Base-by-base conservation (phyloP, 2,797 vertebrate genomes). In the Naso thynnoides region DNA sequence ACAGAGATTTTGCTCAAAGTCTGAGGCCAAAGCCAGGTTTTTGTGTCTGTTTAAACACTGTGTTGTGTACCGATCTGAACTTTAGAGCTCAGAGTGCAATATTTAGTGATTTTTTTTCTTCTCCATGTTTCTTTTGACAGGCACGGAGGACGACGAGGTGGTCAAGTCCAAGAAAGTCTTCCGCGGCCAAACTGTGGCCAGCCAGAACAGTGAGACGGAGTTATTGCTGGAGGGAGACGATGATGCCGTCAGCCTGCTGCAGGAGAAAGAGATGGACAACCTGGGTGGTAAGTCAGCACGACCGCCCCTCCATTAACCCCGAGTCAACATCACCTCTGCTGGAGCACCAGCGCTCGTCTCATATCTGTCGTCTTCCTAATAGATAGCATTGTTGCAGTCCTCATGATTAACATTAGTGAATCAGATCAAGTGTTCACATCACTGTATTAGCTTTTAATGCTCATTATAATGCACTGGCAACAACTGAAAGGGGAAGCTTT, bases 211-310 rank as follows among this genome's bases (percentile, higher is more conserved):
- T 0, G 98, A 99, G 91, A 93, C 95, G 0, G 98, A 99, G 62
- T 93, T 99, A 62, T 93, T 96, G 92, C 91, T 99, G 75, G 98
- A 99, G 83, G 97, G 96, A 50, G 98, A 99, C 2, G 97, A 99
- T 4, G 98, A 99, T 63, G 93, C 95, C 1, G 95, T 95, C 87
- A 98, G 97, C 81, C 93, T 99, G 62, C 94, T 99, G 47, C 97
- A 99, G 84, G 98, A 99, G 88, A 99, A 99, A 70, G 98, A 99
- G 88, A 95, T 97, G 67, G 98, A 99, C 95, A 97, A 96, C 85
- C 91, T 99, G 68, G 97, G 96, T 89, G 97, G 98, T 99, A 94
- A 93, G 88, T 86, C 73, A 23, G 36, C 63, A 27, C 67, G 50
- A 13, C 64, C 42, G 27, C 44, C 47, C 77, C 70, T 85, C 52